Evolutionary conservation across 2,888 invertebrate species (phyloP).

Genomic region (Aquatica leii): DNA sequence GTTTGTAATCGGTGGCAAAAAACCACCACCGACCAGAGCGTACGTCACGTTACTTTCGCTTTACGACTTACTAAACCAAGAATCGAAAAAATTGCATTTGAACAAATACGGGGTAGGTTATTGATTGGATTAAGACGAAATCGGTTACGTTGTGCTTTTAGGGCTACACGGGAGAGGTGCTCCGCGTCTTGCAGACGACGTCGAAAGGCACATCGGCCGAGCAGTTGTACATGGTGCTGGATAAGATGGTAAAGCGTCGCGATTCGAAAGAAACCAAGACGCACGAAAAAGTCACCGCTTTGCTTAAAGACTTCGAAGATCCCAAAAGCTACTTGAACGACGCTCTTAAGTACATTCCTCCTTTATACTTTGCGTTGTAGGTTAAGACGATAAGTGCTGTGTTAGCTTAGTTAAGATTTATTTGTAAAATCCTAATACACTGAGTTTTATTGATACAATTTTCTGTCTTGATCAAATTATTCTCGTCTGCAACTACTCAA

Average conservation of each 20-base stretch:
- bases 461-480: too few relatives aligned
- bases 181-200: slow-evolving; percentile 64
- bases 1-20: slow-evolving; percentile 60
- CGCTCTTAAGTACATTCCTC: slow-evolving; percentile 68
- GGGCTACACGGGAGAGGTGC: slow-evolving; percentile 69
- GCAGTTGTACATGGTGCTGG: slow-evolving; percentile 67
- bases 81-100: slow-evolving; percentile 69
- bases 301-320: slow-evolving; percentile 66
- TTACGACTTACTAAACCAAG: slow-evolving; percentile 72
- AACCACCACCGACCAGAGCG: slow-evolving; percentile 66
- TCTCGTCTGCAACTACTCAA: too few relatives aligned
- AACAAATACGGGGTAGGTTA: slow-evolving; percentile 66
- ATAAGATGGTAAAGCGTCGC: slow-evolving; percentile 66
- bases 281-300: slow-evolving; percentile 64
- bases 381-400: not conserved
- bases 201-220: slow-evolving; percentile 67
- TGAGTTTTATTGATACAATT: too few relatives aligned
- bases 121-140: not conserved
- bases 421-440: too few relatives aligned
- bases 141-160: slow-evolving; percentile 52
- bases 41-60: slow-evolving; percentile 68
- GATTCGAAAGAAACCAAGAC: slow-evolving; percentile 70
- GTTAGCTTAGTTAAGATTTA: too few relatives aligned
- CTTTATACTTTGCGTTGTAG: slow-evolving; percentile 59
- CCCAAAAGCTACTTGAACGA: slow-evolving; percentile 66